phyloP scores from a whole-genome alignment of 2,797 vertebrate genomes.

The Coendou prehensilis region DNA sequence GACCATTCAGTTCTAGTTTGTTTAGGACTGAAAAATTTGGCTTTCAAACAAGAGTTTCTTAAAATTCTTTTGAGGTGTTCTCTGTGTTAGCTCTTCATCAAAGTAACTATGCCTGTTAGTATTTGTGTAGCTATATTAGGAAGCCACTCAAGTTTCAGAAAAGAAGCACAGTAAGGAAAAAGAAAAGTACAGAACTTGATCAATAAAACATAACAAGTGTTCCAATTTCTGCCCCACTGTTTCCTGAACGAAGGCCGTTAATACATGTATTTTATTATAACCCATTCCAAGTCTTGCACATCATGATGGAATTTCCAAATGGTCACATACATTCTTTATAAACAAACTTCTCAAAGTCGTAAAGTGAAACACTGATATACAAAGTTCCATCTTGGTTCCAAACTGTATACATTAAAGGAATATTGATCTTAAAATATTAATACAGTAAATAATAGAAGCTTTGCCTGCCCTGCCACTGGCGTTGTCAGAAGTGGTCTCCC shows the following conservation, averaged over 20 bases:
- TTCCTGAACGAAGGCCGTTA: constrained; percentile 35
- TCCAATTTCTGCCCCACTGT: background rate
- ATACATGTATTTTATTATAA: constrained; percentile 11
- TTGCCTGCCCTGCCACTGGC: background rate
- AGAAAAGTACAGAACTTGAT: constrained; percentile 14
- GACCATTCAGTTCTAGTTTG: constrained; percentile 15
- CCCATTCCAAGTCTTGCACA: background rate
- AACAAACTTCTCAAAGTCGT: constrained; percentile 17
- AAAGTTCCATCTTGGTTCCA: constrained; percentile 35
- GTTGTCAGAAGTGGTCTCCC: constrained; percentile 53
- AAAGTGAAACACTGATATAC: constrained; percentile 18
- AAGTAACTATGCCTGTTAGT: background rate
- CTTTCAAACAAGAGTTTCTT: constrained; percentile 61
- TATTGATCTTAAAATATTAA: constrained; percentile 75
- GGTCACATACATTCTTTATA: constrained; percentile 1
- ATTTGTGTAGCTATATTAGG: background rate
- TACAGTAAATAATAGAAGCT: constrained; percentile 70
- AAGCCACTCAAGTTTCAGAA: constrained; percentile 43
- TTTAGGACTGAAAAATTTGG: constrained; percentile 35
- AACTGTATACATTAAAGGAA: constrained; percentile 75
- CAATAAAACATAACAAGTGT: constrained; percentile 32
- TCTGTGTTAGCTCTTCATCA: background rate
- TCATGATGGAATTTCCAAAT: constrained; percentile 47
- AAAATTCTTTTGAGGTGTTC: constrained; percentile 49
- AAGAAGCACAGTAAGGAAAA: constrained; percentile 51